Base-by-base conservation (phyloP, 2,113 vertebrate genomes). In the Toxotes jaculatrix region DNA sequence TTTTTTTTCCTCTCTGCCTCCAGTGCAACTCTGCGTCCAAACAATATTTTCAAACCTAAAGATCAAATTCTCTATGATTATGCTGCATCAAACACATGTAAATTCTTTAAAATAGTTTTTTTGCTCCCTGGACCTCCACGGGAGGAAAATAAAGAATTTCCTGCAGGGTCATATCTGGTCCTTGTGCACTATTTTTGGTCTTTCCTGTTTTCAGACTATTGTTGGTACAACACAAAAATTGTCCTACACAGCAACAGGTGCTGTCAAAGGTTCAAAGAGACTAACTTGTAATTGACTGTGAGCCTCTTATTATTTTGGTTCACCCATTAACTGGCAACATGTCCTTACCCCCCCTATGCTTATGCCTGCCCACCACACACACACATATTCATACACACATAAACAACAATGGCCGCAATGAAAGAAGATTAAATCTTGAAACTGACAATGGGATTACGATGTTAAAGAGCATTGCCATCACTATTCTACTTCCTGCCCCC, bases 381-480 rank as follows among this genome's bases (percentile, higher is more conserved):
- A 78, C 66, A 77, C 57, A 62, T 56, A 77, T 31, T 53, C 51
- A 68, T 9, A 65, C 63, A 74, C 65, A 57, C 62, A 77, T 40
- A 66, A 76, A 88, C 69, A 89, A 77, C 74, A 84, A 36, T 74
- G 80, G 67, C 83, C 32, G 38, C 76, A 78, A 86, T 87, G 83
- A 89, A 90, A 88, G 80, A 65, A 81, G 79, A 74, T 87, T 89
- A 8, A 92, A 88, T 90, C 90, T 74, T 38, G 21, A 85, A 86
- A 45, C 38, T 60, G 87, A 89, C 90, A 91, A 72, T 86, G 65
- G 89, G 93, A 93, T 94, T 92, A 93, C 56, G 59, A 85, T 86
- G 91, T 83, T 88, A 88, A 87, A 84, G 67, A 89, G 91, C 92
- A 69, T 51, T 43, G 80, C 77, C 80, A 12, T 89, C 79, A 5